Evolutionary conservation across 2,888 invertebrate species (phyloP), one percentile per base, ranked within the genome.

Genomic region (Gastracanthus pulcherrimus): DNA sequence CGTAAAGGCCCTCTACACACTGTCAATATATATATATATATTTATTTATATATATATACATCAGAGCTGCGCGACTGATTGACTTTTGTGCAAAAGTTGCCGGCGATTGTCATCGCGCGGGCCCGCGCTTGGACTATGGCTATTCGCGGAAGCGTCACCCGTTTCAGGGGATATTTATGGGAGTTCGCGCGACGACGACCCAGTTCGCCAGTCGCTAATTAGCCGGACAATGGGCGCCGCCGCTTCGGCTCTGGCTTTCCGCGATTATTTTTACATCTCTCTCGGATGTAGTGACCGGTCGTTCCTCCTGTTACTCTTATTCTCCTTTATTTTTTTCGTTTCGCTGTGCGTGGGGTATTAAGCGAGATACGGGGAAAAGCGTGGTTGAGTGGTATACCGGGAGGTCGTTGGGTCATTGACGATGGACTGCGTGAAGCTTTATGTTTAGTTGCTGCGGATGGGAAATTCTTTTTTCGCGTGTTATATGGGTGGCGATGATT

Each of bases 31-130:
- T n/a, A n/a, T n/a, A n/a, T n/a, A n/a, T n/a, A n/a, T n/a, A n/a
- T n/a, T n/a, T n/a, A n/a, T n/a, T n/a, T n/a, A n/a, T n/a, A n/a
- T n/a, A n/a, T n/a, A n/a, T n/a, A n/a, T n/a, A n/a, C n/a, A n/a
- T 34, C 48, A 48, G 16, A 45, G 16, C 55, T 45, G 55, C 66
- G 29, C 34, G 58, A 41, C 72, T 74, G 77, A 81, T 81, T 74
- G 77, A 81, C 81, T 81, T 81, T 81, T 81, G 80, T 76, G 67
- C 51, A 26, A 29, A 16, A 45, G 45, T 31, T n/a, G 58, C 51
- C 55, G 41, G 36, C 38, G 36, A 72, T 74, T 74, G 67, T 79
- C 66, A 51, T 64, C 58, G 23, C 48, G 19, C 36, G 45, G 11
- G 29, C 16, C 7, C 23, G 9, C 13, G 3, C 3, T 34, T 41